Evolutionary conservation across 2,113 vertebrate genomes (phyloP), one percentile per base, ranked within the genome.

Genomic region (Grantiella picta): DNA sequence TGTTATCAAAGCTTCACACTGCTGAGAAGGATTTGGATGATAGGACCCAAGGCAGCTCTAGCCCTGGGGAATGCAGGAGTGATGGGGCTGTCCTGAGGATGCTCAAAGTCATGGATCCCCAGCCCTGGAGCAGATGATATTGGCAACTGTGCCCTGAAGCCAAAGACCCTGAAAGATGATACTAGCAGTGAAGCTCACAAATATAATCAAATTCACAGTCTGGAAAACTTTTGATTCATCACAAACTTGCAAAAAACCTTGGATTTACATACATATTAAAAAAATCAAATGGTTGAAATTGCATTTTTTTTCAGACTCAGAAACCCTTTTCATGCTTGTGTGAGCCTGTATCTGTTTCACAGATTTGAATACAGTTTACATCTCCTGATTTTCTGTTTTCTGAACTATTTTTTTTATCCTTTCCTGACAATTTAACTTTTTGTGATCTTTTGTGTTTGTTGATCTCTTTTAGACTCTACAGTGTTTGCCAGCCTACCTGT

Each of bases 221-320:
- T 90, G 64, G 63, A 90, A 63, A 92, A 90, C 33, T 91, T 95
- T 44, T 56, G 40, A 85, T 83, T 70, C 56, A 78, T 73, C 38
- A 66, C 16, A 83, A 80, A 66, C 50, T 73, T 82, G 33, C 29
- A 76, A 87, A 89, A 91, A 27, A 0, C 6, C 53, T 49, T 59
- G 42, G 16, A 90, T 95, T 95, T 93, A 82, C 78, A 93, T 88
- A 76, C 38, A 93, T 77, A 92, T 86, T 90, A n/a, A 89, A 84
- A 86, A 81, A 83, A 81, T 10, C 27, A 56, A 44, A 68, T 40
- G 21, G 29, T 64, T 78, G 2, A 91, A 94, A 89, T 59, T 12
- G 31, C 8, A 0, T 60, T 49, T 91, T 88, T 80, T 80, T 86
- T 31, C 40, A 72, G 36, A 88, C 4, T 68, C 20, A 40, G 22